These are phyloP conservation scores for Pyrrhopygopsis socrates DNA, from an alignment of 2,888 invertebrate genomes.

Conservation along the genomic window DNA sequence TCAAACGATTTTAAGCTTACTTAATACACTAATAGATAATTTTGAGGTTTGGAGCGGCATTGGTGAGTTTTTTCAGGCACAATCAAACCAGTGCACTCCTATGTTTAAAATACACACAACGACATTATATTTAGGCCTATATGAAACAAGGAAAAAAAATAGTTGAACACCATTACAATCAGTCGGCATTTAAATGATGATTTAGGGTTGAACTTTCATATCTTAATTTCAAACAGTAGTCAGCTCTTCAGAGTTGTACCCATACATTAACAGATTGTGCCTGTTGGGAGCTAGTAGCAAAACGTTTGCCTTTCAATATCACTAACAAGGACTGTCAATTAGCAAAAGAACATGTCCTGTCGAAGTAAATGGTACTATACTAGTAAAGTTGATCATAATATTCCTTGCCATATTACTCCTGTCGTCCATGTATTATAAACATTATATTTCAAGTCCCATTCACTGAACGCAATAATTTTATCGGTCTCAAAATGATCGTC, in stretches of 20 bases:
- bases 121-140: constrained; percentile 65
- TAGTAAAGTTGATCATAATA: neutral
- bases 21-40: constrained; percentile 92
- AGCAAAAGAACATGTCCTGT: neutral
- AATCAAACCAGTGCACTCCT: constrained; percentile 94
- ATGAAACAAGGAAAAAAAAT: neutral
- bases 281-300: no score
- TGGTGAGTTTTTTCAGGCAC: constrained; percentile 94
- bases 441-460: constrained; percentile 90
- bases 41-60: constrained; percentile 95
- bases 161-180: neutral
- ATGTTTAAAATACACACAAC: constrained; percentile 93
- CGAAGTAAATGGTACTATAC: neutral
- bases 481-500: constrained; percentile 90
- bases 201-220: neutral
- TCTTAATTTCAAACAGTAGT: neutral
- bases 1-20: constrained; percentile 92
- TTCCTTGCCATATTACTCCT: constrained; percentile 23
- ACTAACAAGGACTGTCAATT: neutral
- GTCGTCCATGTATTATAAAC: constrained; percentile 92
- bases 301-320: no score
- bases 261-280: no score
- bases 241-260: neutral
- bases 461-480: constrained; percentile 89
- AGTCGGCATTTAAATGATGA: neutral